These are phyloP conservation scores for Notiomystis cincta DNA, from an alignment of 2,113 vertebrate species.

Conservation along the genomic window DNA sequence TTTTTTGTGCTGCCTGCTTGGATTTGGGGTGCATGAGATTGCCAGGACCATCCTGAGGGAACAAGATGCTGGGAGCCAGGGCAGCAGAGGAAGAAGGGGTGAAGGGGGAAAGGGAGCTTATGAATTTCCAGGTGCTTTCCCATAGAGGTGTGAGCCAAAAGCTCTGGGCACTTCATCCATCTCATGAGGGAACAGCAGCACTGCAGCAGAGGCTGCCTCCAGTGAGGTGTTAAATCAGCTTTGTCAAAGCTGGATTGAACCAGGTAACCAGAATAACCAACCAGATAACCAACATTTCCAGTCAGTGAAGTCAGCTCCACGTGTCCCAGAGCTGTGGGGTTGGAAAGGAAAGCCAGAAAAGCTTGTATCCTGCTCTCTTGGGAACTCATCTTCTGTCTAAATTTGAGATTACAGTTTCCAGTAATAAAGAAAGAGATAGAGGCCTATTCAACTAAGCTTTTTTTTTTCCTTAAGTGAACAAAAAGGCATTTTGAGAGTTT, in stretches of 20 bases:
- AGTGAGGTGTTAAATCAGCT: not conserved
- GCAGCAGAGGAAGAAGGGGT: not conserved
- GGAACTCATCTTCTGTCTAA: not conserved
- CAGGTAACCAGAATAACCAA: too few relatives aligned
- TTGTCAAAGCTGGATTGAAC: not conserved
- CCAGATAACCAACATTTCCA: not conserved
- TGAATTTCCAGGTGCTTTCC: not conserved
- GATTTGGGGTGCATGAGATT: not conserved
- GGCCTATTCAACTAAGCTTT: not conserved
- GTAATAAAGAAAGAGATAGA: not conserved
- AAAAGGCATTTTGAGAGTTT: not conserved
- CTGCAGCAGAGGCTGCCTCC: not conserved
- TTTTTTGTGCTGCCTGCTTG: not conserved
- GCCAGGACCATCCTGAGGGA: not conserved
- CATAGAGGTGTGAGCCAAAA: not conserved
- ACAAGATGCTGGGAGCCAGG: not conserved
- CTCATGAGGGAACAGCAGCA: rapidly evolving
- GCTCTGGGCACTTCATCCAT: not conserved
- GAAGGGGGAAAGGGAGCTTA: rapidly evolving
- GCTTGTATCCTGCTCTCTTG: not conserved
- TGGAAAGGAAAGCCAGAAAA: not conserved
- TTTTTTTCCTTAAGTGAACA: not conserved
- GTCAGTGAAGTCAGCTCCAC: not conserved
- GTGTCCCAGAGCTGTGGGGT: not conserved
- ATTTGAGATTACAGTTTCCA: not conserved